A percentile compares a stretch with the other conserved stretches of the same genome.
phyloP scores from a whole-genome alignment of 2,113 vertebrate genomes.

The Capricornis sumatraensis region DNA sequence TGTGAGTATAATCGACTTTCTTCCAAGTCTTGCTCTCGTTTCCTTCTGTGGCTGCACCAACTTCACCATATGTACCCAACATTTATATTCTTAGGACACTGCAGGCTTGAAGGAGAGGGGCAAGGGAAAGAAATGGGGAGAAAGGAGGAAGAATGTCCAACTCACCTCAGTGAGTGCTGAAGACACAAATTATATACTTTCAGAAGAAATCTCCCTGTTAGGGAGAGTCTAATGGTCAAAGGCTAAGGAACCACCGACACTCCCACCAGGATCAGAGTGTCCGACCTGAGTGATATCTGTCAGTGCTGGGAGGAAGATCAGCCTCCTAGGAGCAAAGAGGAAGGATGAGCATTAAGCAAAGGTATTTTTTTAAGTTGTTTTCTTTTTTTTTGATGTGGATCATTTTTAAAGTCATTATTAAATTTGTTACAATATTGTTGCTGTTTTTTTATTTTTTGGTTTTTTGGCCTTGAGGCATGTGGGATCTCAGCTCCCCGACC shows the following conservation, averaged over 20 bases:
- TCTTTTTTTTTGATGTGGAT: neutral
- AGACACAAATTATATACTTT: neutral
- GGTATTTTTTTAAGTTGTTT: neutral
- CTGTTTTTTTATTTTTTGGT: neutral
- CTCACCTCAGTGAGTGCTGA: neutral
- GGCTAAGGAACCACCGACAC: neutral
- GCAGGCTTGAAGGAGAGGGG: neutral
- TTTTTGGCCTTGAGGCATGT: neutral
- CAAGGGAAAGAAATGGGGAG: neutral
- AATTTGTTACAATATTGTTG: neutral
- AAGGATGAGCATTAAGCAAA: neutral
- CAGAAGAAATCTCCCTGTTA: neutral
- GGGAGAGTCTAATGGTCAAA: neutral
- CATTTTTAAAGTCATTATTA: neutral
- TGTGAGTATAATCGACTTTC: neutral
- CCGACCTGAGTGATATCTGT: neutral
- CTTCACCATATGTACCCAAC: neutral
- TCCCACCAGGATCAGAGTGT: neutral
- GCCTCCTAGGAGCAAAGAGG: neutral
- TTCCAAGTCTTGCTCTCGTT: neutral
- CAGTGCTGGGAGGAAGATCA: neutral
- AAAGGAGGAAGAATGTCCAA: neutral
- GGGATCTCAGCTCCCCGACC: neutral
- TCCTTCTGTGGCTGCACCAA: neutral
- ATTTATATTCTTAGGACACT: neutral